Base-by-base conservation (phyloP, 2,888 invertebrate species). In the Cactoblastis cactorum region DNA sequence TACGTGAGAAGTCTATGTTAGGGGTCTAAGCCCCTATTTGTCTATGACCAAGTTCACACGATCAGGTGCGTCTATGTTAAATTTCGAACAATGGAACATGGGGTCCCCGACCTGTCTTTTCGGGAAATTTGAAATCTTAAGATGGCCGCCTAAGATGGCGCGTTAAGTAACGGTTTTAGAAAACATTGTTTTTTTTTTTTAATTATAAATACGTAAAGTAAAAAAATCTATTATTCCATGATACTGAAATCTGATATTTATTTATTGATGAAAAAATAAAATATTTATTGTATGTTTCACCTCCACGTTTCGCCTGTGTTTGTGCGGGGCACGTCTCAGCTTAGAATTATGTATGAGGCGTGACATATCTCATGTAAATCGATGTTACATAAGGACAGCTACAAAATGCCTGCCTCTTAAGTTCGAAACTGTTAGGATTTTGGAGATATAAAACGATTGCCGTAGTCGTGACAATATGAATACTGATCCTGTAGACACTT, bases 41-140 rank as follows among this genome's bases (percentile, higher is more conserved):
- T 66, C 67, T 69, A 63, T 57, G 61, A 57, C 39, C 18, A 47
- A 35, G 33, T 59, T 81, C 82, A 68, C 82, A 83, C 80, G 77
- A 68, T 82, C 83, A 83, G 83, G 83, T 83, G 83, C 56, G 51
- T 62, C 65, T 71, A 72, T 74, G 69, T 68, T 59, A 59, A 62
- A 72, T 61, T 57, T 51, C 55, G 57, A 69, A 74, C 69, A 67
- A 67, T 59, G 52, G 65, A 55, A 49, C 50, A 49, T 58, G 71
- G 74, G 74, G 71, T 58, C 58, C 53, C 57, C 56, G 71, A 74
- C 74, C 74, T 77, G 73, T 72, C 62, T 59, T 61, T 56, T 58
- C 54, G 50, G 34, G 55, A 56, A n/a, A 51, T 61, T 61, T 64
- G 49, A 37, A 62, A 63, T 48, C 51, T 59, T 63, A 77, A 77